These are phyloP conservation scores for Heliconius melpomene DNA, from an alignment of 1,140 invertebrate genomes.

Conservation along the genomic window DNA sequence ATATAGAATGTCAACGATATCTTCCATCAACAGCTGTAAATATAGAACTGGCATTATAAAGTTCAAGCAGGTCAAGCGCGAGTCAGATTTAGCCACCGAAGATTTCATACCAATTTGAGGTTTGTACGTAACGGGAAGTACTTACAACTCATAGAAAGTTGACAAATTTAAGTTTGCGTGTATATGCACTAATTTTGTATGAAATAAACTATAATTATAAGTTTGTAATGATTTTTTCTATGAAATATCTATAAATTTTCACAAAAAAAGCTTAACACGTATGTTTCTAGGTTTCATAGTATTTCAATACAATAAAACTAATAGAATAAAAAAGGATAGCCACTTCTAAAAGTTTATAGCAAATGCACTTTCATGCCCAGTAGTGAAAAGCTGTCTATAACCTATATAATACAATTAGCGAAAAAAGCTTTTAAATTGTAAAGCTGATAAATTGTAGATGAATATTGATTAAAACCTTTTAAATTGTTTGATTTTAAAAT, in stretches of 20 bases:
- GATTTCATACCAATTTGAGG: too few species aligned
- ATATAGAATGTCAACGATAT: conserved; percentile 32
- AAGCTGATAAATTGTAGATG: conserved; percentile 4
- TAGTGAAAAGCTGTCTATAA: conserved; percentile 36
- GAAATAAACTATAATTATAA: too few species aligned
- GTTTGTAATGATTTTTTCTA: too few species aligned
- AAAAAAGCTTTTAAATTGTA: conserved; percentile 20
- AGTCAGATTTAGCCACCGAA: too few species aligned
- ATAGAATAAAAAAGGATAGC: neutral
- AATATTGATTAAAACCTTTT: conserved; percentile 1
- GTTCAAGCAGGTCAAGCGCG: neutral
- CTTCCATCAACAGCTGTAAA: neutral
- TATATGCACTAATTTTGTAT: too few species aligned
- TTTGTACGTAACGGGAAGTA: too few species aligned
- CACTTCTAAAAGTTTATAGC: neutral
- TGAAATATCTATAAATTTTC: too few species aligned
- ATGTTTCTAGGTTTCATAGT: too few species aligned
- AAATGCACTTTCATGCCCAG: neutral
- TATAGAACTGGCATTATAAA: neutral
- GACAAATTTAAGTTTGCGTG: too few species aligned
- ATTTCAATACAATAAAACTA: too few species aligned
- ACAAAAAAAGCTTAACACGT: too few species aligned
- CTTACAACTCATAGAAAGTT: too few species aligned
- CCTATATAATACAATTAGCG: conserved; percentile 34
- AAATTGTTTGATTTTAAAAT: neutral